phyloP scores from a whole-genome alignment of 2,113 vertebrate species.

The Elachura formosa region DNA sequence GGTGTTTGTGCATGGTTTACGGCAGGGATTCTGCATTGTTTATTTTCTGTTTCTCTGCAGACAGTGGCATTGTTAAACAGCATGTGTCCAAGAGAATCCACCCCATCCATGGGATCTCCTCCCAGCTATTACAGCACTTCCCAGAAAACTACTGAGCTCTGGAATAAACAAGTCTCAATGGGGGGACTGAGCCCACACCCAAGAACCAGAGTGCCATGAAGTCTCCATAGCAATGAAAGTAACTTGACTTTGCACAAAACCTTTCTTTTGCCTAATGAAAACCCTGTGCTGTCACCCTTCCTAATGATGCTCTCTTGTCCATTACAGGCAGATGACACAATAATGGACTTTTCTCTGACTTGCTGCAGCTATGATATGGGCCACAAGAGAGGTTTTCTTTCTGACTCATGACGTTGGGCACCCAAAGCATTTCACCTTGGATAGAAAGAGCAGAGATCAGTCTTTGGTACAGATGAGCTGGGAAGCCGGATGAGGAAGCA shows the following conservation, averaged over 20 bases:
- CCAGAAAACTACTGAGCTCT: constrained; percentile 52
- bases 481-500: fast-evolving
- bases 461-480: not conserved
- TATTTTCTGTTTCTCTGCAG: constrained; percentile 44
- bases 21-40: constrained; percentile 40
- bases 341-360: not conserved
- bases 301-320: not conserved
- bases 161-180: constrained; percentile 54
- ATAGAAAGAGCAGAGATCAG: not conserved
- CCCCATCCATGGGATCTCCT: constrained; percentile 53
- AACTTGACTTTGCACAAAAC: constrained; percentile 29
- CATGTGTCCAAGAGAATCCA: constrained; percentile 22
- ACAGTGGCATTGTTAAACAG: constrained; percentile 56
- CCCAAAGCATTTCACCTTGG: not conserved
- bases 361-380: not conserved
- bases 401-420: not conserved
- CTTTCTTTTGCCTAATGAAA: constrained; percentile 44
- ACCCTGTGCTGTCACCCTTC: constrained; percentile 36
- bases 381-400: not conserved
- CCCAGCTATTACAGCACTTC: constrained; percentile 58
- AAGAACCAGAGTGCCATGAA: constrained; percentile 26
- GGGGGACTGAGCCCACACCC: constrained; percentile 47
- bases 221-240: constrained; percentile 53
- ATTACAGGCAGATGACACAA: not conserved
- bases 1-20: constrained; percentile 58